Conservation (phyloP, 2,888 invertebrate genomes). For the Nesidiocoris tenuis region DNA sequence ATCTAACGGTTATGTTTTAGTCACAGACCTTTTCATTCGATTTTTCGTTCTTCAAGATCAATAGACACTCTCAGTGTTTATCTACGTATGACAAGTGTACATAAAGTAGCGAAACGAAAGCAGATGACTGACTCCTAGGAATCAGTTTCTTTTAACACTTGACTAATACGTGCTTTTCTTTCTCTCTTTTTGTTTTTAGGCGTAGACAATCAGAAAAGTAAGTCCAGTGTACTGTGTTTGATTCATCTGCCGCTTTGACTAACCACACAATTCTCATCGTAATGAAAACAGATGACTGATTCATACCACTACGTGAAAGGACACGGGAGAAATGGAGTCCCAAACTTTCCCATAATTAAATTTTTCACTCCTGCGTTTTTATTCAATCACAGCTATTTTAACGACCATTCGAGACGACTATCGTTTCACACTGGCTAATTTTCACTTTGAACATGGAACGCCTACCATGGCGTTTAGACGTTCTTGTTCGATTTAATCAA, state of each 20-base stretch:
- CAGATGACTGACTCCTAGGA: constrained; percentile 3
- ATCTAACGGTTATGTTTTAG: too few species aligned
- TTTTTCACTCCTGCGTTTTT: not conserved
- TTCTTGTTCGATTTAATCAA: too few species aligned
- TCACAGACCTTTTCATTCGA: too few species aligned
- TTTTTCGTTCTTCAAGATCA: too few species aligned
- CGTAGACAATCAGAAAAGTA: constrained; percentile 49
- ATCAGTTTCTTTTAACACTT: constrained; percentile 37
- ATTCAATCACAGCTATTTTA: not conserved
- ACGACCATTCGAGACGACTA: not conserved
- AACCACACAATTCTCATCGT: constrained; percentile 15
- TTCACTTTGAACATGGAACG: too few species aligned
- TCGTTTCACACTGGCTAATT: not conserved
- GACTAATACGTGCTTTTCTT: constrained; percentile 46
- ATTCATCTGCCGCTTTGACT: constrained; percentile 36
- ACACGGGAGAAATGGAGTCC: not conserved
- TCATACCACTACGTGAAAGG: not conserved
- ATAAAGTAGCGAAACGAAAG: constrained; percentile 19
- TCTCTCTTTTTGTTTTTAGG: constrained; percentile 48
- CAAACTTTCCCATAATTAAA: not conserved
- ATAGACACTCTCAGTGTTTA: constrained; percentile 32
- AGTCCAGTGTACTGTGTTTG: constrained; percentile 39
- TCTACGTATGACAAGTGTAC: constrained; percentile 27
- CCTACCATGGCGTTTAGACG: too few species aligned
- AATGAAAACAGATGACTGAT: constrained; percentile 20